A percentile compares a stretch with the other conserved stretches of the same genome.
Conservation (phyloP, 2,888 invertebrate genomes). For the Alloplasta piceator region DNA sequence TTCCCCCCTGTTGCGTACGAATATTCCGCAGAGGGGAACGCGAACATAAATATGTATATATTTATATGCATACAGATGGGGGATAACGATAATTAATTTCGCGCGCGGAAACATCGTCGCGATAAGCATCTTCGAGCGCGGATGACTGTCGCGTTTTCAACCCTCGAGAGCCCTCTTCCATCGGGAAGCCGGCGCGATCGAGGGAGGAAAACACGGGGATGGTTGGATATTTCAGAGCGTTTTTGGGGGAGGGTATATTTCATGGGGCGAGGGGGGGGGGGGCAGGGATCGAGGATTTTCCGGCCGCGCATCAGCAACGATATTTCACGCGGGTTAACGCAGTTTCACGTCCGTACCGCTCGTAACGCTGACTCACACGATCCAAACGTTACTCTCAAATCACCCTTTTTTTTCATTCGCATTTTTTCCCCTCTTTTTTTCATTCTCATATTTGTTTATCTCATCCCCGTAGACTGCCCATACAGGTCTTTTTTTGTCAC, state of each 20-base stretch:
- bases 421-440: conserved; percentile 39
- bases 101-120: conserved; percentile 16
- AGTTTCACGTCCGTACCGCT: conserved; percentile 43
- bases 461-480: conserved; percentile 13
- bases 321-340: conserved; percentile 52
- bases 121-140: conserved; percentile 54
- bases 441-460: conserved; percentile 42
- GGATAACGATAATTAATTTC: conserved; percentile 56
- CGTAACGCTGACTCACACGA: conserved; percentile 38
- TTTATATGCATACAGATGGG: not conserved
- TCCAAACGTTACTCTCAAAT: conserved; percentile 5
- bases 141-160: conserved; percentile 17
- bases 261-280: not conserved
- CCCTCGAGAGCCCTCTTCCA: conserved; percentile 1
- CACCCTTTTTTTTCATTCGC: conserved; percentile 32
- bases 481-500: conserved; percentile 38
- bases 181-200: not conserved
- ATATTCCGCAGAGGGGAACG: not conserved
- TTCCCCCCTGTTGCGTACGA: not conserved
- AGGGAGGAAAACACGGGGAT: not conserved
- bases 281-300: conserved; percentile 23
- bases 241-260: conserved; percentile 9
- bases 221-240: conserved; percentile 6
- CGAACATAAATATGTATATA: too few relatives aligned
- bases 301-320: conserved; percentile 45